Evolutionary conservation across 1,140 invertebrate genomes (phyloP).

Genomic region (Drosophila littoralis): DNA sequence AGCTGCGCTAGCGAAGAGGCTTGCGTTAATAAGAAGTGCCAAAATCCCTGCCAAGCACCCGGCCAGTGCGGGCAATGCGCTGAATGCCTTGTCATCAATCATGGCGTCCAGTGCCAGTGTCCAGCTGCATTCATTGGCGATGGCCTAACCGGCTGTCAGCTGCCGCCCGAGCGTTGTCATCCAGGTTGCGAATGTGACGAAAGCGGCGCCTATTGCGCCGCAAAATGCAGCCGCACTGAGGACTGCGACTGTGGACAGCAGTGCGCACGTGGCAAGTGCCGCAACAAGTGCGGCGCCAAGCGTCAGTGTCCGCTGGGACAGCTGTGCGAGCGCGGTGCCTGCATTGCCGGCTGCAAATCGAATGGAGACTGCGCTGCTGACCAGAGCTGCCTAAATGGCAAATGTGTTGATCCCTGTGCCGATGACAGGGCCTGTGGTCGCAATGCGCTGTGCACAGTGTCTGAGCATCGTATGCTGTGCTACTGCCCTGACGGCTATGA

Average conservation of each 20-base stretch:
- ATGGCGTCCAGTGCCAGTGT: conserved; percentile 93
- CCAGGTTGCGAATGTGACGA: conserved; percentile 90
- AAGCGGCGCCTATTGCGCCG: conserved; percentile 89
- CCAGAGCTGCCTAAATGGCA: conserved; percentile 90
- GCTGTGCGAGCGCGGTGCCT: conserved; percentile 88
- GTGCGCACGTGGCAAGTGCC: conserved; percentile 85
- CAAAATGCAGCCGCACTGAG: conserved; percentile 87
- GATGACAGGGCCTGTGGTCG: conserved; percentile 88
- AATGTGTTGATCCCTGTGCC: conserved; percentile 91
- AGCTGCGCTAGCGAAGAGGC: conserved; percentile 90
- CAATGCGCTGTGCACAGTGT: conserved; percentile 90
- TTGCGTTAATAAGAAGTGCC: conserved; percentile 93
- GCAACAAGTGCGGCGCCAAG: conserved; percentile 83
- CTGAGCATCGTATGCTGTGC: conserved; percentile 92
- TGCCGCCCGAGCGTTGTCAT: conserved; percentile 88
- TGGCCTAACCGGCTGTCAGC: conserved; percentile 90
- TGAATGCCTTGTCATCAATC: conserved; percentile 91
- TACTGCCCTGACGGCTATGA: conserved; percentile 93
- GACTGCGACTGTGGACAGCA: conserved; percentile 91
- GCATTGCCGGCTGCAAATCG: conserved; percentile 90
- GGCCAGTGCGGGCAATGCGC: conserved; percentile 93
- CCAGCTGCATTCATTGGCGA: conserved; percentile 92
- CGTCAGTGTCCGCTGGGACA: conserved; percentile 84
- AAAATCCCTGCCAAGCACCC: conserved; percentile 90
- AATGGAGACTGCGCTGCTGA: conserved; percentile 92